Percentiles rank a stretch among this genome's conserved stretches.
Conservation (phyloP, 1,140 invertebrate genomes). For the Potamilus streckersoni region DNA sequence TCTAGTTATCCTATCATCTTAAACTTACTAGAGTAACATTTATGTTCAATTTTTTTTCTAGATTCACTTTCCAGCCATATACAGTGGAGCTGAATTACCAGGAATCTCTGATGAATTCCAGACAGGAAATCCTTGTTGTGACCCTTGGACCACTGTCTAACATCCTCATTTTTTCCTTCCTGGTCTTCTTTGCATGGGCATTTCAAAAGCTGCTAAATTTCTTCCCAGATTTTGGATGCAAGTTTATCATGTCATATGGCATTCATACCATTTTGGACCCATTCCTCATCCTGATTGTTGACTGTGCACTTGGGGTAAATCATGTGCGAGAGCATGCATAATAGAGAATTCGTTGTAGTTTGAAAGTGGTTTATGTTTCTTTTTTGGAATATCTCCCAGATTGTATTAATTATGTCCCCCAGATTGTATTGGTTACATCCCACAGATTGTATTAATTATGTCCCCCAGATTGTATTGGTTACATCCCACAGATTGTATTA, state of each 20-base stretch:
- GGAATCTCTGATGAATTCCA: slow-evolving; percentile 48
- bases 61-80: slow-evolving; percentile 63
- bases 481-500: no score
- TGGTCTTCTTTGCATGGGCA: slow-evolving; percentile 51
- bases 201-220: slow-evolving; percentile 47
- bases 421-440: no score
- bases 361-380: no score
- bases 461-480: no score
- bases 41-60: slow-evolving; percentile 23
- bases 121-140: slow-evolving; percentile 61
- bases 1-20: no score
- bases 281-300: slow-evolving; percentile 54
- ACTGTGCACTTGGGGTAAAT: slow-evolving; percentile 48
- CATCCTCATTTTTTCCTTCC: slow-evolving; percentile 50
- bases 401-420: no score
- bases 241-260: slow-evolving; percentile 59
- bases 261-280: slow-evolving; percentile 60
- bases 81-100: slow-evolving; percentile 65
- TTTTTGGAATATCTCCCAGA: no score
- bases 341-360: no score
- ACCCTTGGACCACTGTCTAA: slow-evolving; percentile 57
- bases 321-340: no score
- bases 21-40: neutral
- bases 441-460: no score
- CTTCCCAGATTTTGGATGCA: slow-evolving; percentile 61